These are phyloP conservation scores for Rhabdophis nuchalis DNA, from an alignment of 2,797 vertebrate genomes.

Conservation along the genomic window DNA sequence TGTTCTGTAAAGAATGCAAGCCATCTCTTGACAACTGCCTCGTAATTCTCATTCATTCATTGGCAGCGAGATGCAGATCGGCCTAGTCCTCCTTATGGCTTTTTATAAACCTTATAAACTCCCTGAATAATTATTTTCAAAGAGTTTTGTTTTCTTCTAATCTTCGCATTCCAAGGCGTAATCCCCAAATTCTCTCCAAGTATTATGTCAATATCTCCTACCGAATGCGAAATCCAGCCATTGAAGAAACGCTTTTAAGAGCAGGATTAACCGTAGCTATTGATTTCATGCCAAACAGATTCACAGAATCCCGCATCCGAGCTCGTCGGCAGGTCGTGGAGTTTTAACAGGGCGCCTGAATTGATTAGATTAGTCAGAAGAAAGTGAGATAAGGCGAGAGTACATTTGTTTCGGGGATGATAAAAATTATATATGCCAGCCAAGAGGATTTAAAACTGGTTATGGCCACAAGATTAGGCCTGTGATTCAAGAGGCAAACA, in stretches of 20 bases:
- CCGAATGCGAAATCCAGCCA: not conserved
- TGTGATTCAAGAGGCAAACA: slow-evolving; percentile 45
- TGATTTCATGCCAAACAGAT: not conserved
- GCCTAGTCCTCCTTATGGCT: not conserved
- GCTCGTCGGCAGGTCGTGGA: slow-evolving; percentile 40
- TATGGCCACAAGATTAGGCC: slow-evolving; percentile 62
- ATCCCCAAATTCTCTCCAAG: not conserved
- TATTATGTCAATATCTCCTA: not conserved
- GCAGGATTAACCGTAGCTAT: slow-evolving; percentile 6
- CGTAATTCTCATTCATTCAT: not conserved
- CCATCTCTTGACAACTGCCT: not conserved
- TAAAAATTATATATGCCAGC: slow-evolving; percentile 51
- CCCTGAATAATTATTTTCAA: not conserved
- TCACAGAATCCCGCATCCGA: not conserved
- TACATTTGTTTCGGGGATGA: slow-evolving; percentile 57
- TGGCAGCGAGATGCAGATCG: not conserved
- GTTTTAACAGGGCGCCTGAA: slow-evolving; percentile 44
- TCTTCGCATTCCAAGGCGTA: not conserved
- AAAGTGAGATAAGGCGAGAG: slow-evolving; percentile 52
- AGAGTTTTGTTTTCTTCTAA: not conserved
- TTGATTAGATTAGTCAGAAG: slow-evolving; percentile 62
- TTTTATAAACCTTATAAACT: not conserved
- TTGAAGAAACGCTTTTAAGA: not conserved
- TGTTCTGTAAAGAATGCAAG: not conserved
- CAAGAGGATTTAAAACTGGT: slow-evolving; percentile 55